phyloP scores from a whole-genome alignment of 2,113 vertebrate species.

The Solea solea region DNA sequence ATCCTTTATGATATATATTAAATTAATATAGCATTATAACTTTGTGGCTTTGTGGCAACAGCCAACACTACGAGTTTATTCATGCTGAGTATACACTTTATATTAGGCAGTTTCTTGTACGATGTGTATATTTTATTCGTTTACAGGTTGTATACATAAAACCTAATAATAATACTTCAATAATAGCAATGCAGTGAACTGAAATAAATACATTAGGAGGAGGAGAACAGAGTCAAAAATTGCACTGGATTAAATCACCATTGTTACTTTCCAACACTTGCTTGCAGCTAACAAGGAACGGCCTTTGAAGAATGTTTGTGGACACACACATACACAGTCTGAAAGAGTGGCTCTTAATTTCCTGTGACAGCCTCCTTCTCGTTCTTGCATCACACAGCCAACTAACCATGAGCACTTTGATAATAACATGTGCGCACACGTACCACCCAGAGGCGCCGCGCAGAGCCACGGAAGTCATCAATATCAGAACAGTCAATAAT shows the following conservation, averaged over 20 bases:
- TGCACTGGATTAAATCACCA: slow-evolving; percentile 6
- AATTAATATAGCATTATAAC: no score
- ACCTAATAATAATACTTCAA: neutral
- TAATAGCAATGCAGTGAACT: neutral
- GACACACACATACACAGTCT: slow-evolving; percentile 1
- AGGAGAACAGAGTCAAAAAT: neutral
- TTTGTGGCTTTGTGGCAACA: no score
- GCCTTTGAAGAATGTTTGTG: slow-evolving; percentile 14
- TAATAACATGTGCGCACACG: slow-evolving; percentile 26
- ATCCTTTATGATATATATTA: neutral
- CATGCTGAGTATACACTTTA: no score
- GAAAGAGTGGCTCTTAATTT: slow-evolving; percentile 25
- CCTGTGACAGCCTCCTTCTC: slow-evolving; percentile 47
- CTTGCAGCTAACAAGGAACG: slow-evolving; percentile 27
- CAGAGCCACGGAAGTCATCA: slow-evolving; percentile 39
- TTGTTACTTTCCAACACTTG: neutral
- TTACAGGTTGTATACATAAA: neutral
- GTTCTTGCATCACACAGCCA: slow-evolving; percentile 46
- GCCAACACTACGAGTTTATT: neutral
- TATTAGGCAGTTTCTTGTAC: neutral
- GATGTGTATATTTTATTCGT: neutral
- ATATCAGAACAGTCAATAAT: slow-evolving; percentile 48
- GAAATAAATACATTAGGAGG: slow-evolving; percentile 5
- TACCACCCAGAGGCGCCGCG: slow-evolving; percentile 30
- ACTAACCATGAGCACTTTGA: slow-evolving; percentile 22